Percentiles rank a stretch among this genome's conserved stretches.
phyloP scores from a whole-genome alignment of 2,113 vertebrate genomes.

The Tapirus terrestris region DNA sequence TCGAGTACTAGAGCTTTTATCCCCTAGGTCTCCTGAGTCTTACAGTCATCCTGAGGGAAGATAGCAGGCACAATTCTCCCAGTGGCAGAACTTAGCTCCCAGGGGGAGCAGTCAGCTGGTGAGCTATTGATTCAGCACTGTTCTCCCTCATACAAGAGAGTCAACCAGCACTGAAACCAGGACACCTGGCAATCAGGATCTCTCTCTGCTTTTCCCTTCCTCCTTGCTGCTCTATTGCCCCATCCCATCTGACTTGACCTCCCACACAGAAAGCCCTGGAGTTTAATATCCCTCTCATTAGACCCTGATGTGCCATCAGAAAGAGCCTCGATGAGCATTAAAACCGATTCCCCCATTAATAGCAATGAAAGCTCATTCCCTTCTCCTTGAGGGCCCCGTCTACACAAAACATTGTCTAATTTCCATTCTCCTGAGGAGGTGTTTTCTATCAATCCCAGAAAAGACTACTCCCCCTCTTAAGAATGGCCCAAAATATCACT shows the following conservation, averaged over 20 bases:
- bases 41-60: neutral
- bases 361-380: neutral
- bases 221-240: neutral
- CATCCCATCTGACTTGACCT: neutral
- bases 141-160: too few relatives aligned
- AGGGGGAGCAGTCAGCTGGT: too few relatives aligned
- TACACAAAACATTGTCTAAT: neutral
- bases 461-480: neutral
- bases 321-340: neutral
- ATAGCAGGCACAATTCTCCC: neutral
- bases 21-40: neutral
- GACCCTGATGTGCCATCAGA: neutral
- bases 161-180: neutral
- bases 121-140: neutral
- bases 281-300: too few relatives aligned
- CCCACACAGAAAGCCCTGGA: neutral
- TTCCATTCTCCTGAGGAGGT: neutral
- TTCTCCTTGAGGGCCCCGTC: neutral
- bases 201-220: neutral
- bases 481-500: neutral
- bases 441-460: neutral
- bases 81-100: neutral
- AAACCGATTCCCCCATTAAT: neutral
- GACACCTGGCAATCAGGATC: neutral
- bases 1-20: neutral